Evolutionary conservation across 2,113 vertebrate genomes (phyloP), one percentile per base, ranked within the genome.

Genomic region (Nycticebus coucang): DNA sequence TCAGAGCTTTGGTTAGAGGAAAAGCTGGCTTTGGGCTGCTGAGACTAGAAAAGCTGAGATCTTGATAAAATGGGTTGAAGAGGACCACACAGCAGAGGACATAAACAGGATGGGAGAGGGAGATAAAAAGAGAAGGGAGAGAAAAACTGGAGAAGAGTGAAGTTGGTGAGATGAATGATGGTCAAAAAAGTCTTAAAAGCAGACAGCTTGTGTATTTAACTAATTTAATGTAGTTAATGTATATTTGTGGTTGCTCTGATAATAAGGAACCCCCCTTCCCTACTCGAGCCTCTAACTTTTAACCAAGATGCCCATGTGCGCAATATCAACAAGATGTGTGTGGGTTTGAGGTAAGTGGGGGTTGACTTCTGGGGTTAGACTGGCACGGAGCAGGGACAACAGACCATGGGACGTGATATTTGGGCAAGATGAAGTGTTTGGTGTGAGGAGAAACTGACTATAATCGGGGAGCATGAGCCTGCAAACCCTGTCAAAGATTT

Each of bases 1-100:
- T 30, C 75, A 82, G 26, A 55, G 68, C 53, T 91, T 78, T n/a
- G n/a, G n/a, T n/a, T 41, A 68, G 90, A 90, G 78, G 21, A 28
- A 11, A 78, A 55, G n/a, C 0, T 26, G 57, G 50, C 11, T 75
- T 84, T 80, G 26, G 11, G 13, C 33, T 30, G 45, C 35, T 4
- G 8, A 71, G 10, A 7, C 18, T 35, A 68, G 57, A 14, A 33
- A 77, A 86, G 18, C 13, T 21, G 11, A 66, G 4, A 1, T 37
- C 19, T 33, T 79, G 7, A 62, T 22, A 22, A 74, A 66, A 57
- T 22, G 18, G 22, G 10, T 7, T 69, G 15, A 78, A 80, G 26
- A 13, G 8, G 24, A 55, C 33, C 28, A n/a, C 30, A 41, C 22
- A 59, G 15, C 68, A 45, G 33, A 60, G 45, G 26, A 83, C 69